Evolutionary conservation across 2,113 vertebrate species (phyloP), one percentile per base, ranked within the genome.

Genomic region (Rana temporaria): DNA sequence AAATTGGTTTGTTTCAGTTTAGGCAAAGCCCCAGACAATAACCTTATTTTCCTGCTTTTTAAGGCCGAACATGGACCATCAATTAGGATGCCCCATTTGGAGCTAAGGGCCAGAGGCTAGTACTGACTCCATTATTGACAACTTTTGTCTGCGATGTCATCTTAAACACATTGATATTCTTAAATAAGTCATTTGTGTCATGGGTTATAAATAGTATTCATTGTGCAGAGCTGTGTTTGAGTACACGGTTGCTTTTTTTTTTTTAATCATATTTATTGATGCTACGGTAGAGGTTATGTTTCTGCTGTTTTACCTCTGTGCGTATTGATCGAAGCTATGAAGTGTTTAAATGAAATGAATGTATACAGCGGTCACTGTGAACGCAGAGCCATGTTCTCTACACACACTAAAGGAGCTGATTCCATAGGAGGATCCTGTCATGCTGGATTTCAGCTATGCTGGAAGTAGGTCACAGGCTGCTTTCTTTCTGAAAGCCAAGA

Each of bases 381-480:
- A 38, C 6, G 65, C 75, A 34, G 19, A 53, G 16, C 42, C 6
- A 6, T 6, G 22, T 56, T 72, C 20, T 65, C 32, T 15, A 79
- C 71, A 26, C 77, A 56, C 17, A 42, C 55, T 74, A 80, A 80
- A 70, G 53, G 52, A 63, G 56, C 67, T 80, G 78, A 79, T 66
- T 82, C 69, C 71, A 82, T 38, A 63, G 67, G 32, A 64, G 22
- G 70, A 65, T 82, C 79, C 70, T 82, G 79, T 73, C 60, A 65
- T 19, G 48, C 69, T 57, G 67, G 60, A 66, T 38, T 82, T 74
- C 48, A 82, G 69, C 59, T 64, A 32, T 38, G 34, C 38, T 82
- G 48, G 69, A 82, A 82, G 79, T 82, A 82, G 79, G 79, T 82
- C 79, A 82, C 70, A 82, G 79, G 70, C 79, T 82, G 79, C 79